Evolutionary conservation across 2,113 vertebrate species (phyloP).

Genomic region (Toxotes chatareus): DNA sequence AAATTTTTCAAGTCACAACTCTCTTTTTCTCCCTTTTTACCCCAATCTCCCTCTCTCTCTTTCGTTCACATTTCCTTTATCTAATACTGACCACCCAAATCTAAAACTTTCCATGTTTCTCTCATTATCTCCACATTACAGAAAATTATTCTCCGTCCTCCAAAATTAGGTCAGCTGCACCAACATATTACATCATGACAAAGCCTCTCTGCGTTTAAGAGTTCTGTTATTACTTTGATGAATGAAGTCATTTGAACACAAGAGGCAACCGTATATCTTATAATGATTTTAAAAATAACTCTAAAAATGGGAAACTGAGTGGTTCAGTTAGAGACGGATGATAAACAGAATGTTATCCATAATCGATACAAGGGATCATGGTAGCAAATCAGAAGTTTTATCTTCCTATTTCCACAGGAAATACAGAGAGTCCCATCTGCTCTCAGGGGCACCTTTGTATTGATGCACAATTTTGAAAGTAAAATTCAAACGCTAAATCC

Average conservation of each 20-base stretch:
- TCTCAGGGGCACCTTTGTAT: constrained; percentile 38
- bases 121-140: constrained; percentile 65
- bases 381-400: constrained; percentile 10
- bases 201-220: constrained; percentile 48
- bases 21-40: constrained; percentile 6
- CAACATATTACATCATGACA: constrained; percentile 62
- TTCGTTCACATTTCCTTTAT: constrained; percentile 42
- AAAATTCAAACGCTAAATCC: constrained; percentile 24
- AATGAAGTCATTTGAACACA: constrained; percentile 64
- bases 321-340: constrained; percentile 24
- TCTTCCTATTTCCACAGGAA: constrained; percentile 41
- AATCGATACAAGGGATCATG: constrained; percentile 45
- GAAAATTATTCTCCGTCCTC: constrained; percentile 61
- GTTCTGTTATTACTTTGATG: constrained; percentile 57
- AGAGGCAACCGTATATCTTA: constrained; percentile 44
- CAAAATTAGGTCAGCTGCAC: constrained; percentile 71
- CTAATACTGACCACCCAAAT: constrained; percentile 58
- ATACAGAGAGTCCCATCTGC: constrained; percentile 43
- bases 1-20: constrained; percentile 62
- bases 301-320: constrained; percentile 9
- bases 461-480: constrained; percentile 45
- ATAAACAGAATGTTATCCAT: constrained; percentile 42
- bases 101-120: constrained; percentile 52
- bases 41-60: constrained; percentile 26
- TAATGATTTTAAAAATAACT: constrained; percentile 40